Conservation (phyloP, 1,140 invertebrate genomes). For the Pseudachorutes palmiensis region DNA sequence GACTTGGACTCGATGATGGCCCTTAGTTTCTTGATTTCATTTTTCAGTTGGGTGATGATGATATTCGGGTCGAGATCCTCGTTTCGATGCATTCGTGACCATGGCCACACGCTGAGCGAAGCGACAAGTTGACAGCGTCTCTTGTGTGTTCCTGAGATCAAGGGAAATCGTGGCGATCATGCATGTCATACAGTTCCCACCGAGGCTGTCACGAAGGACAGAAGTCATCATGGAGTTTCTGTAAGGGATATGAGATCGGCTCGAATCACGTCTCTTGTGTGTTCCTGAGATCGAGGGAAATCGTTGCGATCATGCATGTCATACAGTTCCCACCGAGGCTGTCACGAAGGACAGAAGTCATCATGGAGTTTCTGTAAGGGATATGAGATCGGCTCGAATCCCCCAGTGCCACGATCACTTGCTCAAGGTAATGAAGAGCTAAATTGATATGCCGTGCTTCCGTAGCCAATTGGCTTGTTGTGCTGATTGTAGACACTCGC, state of each 20-base stretch:
- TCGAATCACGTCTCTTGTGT: conserved; percentile 55
- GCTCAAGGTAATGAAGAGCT: conserved; percentile 59
- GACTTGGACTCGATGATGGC: conserved; percentile 24
- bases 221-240: conserved; percentile 58
- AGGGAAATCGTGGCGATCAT: conserved; percentile 58
- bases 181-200: conserved; percentile 57
- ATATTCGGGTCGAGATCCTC: conserved; percentile 49
- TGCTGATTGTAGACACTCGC: conserved; percentile 29
- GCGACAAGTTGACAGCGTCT: conserved; percentile 58
- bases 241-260: conserved; percentile 59
- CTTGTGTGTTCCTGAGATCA: conserved; percentile 49
- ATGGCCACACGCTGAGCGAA: conserved; percentile 59
- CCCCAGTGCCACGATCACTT: conserved; percentile 55
- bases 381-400: conserved; percentile 53
- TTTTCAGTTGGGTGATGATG: conserved; percentile 46
- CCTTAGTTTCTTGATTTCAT: conserved; percentile 43
- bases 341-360: conserved; percentile 57
- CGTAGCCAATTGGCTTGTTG: conserved; percentile 47
- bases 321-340: conserved; percentile 58
- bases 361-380: conserved; percentile 57
- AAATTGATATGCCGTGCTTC: conserved; percentile 60
- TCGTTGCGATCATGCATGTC: conserved; percentile 58
- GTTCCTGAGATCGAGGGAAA: conserved; percentile 50
- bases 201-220: conserved; percentile 55
- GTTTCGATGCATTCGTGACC: conserved; percentile 54